Conservation (phyloP, 1,140 invertebrate species). For the Theocolax elegans region DNA sequence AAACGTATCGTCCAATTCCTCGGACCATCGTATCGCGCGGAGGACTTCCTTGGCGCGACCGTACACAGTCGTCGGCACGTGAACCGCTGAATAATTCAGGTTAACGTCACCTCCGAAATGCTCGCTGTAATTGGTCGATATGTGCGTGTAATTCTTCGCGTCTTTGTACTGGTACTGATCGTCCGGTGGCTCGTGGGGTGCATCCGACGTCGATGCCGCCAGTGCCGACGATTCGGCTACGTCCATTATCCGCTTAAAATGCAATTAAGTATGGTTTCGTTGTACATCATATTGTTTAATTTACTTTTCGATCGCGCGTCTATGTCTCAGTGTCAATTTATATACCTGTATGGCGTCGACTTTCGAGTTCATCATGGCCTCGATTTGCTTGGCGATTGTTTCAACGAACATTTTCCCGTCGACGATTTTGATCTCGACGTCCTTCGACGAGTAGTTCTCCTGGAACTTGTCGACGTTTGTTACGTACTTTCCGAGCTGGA, state of each 20-base stretch:
- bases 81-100: slow-evolving; percentile 86
- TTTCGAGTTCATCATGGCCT: slow-evolving; percentile 85
- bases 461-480: slow-evolving; percentile 78
- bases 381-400: slow-evolving; percentile 82
- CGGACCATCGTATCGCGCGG: slow-evolving; percentile 76
- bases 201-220: slow-evolving; percentile 51
- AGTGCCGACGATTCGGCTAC: slow-evolving; percentile 81
- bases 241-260: slow-evolving; percentile 79
- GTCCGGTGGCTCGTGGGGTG: slow-evolving; percentile 45
- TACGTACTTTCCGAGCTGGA: slow-evolving; percentile 77
- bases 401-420: slow-evolving; percentile 79
- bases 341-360: slow-evolving; percentile 82
- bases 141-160: slow-evolving; percentile 73
- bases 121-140: slow-evolving; percentile 74
- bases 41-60: slow-evolving; percentile 72
- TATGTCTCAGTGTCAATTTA: slow-evolving; percentile 3
- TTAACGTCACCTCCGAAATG: slow-evolving; percentile 89
- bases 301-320: not conserved
- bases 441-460: slow-evolving; percentile 82
- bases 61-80: slow-evolving; percentile 96
- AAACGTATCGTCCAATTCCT: slow-evolving; percentile 88
- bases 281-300: slow-evolving; percentile 3
- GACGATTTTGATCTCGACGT: slow-evolving; percentile 74
- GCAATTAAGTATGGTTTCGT: too few relatives aligned
- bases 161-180: slow-evolving; percentile 78